Conservation (phyloP, 2,888 invertebrate species). For the Fragum sueziense region DNA sequence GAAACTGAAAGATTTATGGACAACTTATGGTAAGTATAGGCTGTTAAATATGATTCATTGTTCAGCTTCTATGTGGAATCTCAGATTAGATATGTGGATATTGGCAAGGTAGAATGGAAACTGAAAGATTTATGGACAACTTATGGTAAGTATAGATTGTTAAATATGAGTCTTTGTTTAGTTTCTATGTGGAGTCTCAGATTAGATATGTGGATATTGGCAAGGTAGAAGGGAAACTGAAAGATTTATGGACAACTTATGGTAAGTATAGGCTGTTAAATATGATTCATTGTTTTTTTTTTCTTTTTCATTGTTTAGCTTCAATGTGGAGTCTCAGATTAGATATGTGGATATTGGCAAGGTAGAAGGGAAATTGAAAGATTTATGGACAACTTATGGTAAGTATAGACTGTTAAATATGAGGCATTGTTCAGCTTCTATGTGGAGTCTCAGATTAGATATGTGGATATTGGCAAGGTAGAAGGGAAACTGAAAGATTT, state of each 20-base stretch:
- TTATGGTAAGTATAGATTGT: conserved; percentile 42
- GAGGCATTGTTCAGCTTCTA: conserved; percentile 57
- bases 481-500: conserved; percentile 26
- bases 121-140: conserved; percentile 39
- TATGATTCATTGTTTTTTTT: conserved; percentile 24
- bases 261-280: conserved; percentile 50
- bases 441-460: conserved; percentile 30
- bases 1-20: conserved; percentile 40
- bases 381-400: conserved; percentile 47
- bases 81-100: conserved; percentile 48
- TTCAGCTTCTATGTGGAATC: conserved; percentile 52
- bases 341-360: conserved; percentile 46
- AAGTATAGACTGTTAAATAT: conserved; percentile 35
- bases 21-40: conserved; percentile 33
- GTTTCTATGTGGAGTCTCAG: conserved; percentile 40
- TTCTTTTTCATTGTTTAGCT: conserved; percentile 46
- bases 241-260: conserved; percentile 34
- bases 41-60: conserved; percentile 44
- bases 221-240: conserved; percentile 27
- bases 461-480: conserved; percentile 44
- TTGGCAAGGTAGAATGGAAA: conserved; percentile 26
- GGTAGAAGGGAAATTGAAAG: conserved; percentile 28
- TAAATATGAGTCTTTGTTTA: conserved; percentile 52
- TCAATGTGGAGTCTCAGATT: conserved; percentile 38
- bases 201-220: conserved; percentile 50